Evolutionary conservation across 2,797 vertebrate species (phyloP), one percentile per base, ranked within the genome.

Genomic region (Propithecus perrieri): DNA sequence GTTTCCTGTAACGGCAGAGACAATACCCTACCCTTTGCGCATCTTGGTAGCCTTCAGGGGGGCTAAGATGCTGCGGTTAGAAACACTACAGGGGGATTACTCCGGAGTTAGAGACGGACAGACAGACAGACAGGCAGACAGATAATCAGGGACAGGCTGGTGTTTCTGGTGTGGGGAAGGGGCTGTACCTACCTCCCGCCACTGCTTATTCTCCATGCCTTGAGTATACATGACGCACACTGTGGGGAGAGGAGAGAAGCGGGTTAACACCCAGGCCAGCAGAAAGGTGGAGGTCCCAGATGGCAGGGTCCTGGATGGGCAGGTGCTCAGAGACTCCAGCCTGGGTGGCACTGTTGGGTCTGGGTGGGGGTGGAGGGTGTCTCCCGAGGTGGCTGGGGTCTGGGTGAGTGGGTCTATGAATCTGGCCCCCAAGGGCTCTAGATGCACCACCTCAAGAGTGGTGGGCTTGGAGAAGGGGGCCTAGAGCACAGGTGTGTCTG

Each of bases 151-250:
- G 69, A 28, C n/a, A n/a, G 10, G 1, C 5, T 22, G 6, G 63
- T 0, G 4, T 67, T 46, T 72, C 48, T 8, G 0, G 13, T 11
- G 12, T 61, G 89, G 76, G 85, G 46, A 50, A 38, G 18, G 30
- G 78, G 53, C 22, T 46, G 63, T 61, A 97, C 99, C 98, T 98
- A 99, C 99, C 99, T 99, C 99, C 98, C 99, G 98, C 99, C 99
- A 99, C 96, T 99, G 99, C 97, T 99, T 99, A 97, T 99, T 99
- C 98, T 99, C 99, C 72, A 99, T 99, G 22, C 99, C 99, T 98
- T 99, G 99, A 3, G 99, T 99, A 95, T 99, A 99, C 94, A 99
- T 99, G 94, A 99, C 99, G 3, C 99, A 99, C 75, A 99, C 99
- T 99, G 98, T 30, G 92, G 97, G 95, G 75, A 94, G 53, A 96